Evolutionary conservation across 2,797 vertebrate genomes (phyloP), one percentile per base, ranked within the genome.

Genomic region (Poeciliopsis gracilis): DNA sequence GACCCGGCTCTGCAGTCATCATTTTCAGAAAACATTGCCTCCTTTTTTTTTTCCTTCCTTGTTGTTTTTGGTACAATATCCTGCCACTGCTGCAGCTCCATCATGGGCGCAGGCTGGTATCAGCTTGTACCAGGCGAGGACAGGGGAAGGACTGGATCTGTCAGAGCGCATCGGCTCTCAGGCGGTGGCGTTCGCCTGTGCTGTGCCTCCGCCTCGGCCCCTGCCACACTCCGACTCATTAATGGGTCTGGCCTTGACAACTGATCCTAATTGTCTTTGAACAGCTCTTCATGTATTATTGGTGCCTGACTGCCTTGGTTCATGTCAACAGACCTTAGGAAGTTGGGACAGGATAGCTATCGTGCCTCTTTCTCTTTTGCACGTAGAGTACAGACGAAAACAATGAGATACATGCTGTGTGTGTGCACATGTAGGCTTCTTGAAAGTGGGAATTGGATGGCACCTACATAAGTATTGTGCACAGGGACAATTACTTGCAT

Each of bases 201-300:
- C 88, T 81, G 85, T 93, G 88, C 86, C 86, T 86, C 88, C 78
- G 88, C 88, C 88, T 86, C 72, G 78, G 85, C 96, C 96, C 95
- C 95, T 95, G 96, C 96, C 96, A 96, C 96, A 96, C 95, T 95
- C 96, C 96, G 95, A 96, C 97, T 97, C 97, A 97, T 97, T 98
- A 98, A 97, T 96, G 97, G 97, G 86, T 94, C 96, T 92, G 94
- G 96, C 94, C 96, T 95, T 97, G 97, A 98, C 97, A 98, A 97
- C 97, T 98, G 96, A 97, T 97, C 97, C 97, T 98, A 97, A 98
- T 98, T 97, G 97, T 96, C 97, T 98, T 96, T 97, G 97, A 98
- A 96, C 96, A 95, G 79, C 97, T 96, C 96, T 97, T 97, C 96
- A 96, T 97, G 97, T 98, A 97, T 97, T 97, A 97, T 97, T 97